Evolutionary conservation across 2,797 vertebrate species (phyloP), one percentile per base, ranked within the genome.

Genomic region (Oreochromis grahami): DNA sequence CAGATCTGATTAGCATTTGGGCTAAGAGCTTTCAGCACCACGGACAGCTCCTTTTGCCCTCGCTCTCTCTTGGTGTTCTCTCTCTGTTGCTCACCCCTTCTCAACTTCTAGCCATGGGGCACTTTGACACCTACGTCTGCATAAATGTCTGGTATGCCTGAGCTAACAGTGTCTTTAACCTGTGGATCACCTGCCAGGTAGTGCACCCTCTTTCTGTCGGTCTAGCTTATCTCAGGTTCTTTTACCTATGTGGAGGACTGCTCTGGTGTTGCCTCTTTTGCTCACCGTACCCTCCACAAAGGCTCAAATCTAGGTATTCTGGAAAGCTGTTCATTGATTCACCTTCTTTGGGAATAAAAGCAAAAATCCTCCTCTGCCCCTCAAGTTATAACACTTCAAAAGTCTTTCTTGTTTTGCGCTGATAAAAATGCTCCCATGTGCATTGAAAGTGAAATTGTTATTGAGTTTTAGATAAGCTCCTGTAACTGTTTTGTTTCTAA

Each of bases 1-100:
- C 90, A 88, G 5, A 41, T 84, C 81, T 72, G 81, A 85, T 93
- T 82, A 89, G 79, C 53, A 51, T 70, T 84, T 50, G 56, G 79
- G 13, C 48, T 58, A 5, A 52, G 65, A 70, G 84, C 79, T 86
- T 91, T 93, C 93, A 94, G 93, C 88, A 91, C 94, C 91, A 43
- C 2, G 78, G 91, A 93, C 91, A 94, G 92, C 93, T 90, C 91
- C 84, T 32, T 24, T 84, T 76, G 6, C 65, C 78, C 70, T 26
- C 41, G 24, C 38, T 79, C 41, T 72, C 48, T 70, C 36, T 17
- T 1, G 1, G 17, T 74, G 70, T 74, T 60, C 17, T 56, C 38
- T 51, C 52, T n/a, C 6, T 9, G 36, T 58, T 43, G 38, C 79
- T 85, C 41, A 17, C 26, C 45, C 81, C 81, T 48, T 80, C 84